These are phyloP conservation scores for Zootermopsis nevadensis DNA, from an alignment of 2,888 invertebrate genomes.

Conservation along the genomic window DNA sequence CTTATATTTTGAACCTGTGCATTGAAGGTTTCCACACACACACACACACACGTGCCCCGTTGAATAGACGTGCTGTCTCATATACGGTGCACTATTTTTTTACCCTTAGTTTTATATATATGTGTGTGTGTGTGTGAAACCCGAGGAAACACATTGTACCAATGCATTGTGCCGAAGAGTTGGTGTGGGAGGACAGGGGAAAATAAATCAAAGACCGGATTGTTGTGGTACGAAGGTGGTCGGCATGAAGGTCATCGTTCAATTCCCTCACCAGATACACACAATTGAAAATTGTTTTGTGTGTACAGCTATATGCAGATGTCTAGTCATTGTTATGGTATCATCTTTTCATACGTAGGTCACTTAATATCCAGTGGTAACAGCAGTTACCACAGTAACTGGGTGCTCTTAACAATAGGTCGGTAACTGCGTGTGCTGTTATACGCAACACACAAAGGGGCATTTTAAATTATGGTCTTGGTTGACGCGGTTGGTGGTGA, in stretches of 20 bases:
- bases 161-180: not conserved
- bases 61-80: slow-evolving; percentile 3
- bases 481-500: not conserved
- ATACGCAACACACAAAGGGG: not conserved
- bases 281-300: slow-evolving; percentile 36
- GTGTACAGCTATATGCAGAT: slow-evolving; percentile 14
- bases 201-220: slow-evolving; percentile 38
- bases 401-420: slow-evolving; percentile 9
- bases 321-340: slow-evolving; percentile 31
- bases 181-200: not conserved
- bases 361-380: slow-evolving; percentile 9
- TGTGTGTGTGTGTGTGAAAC: slow-evolving; percentile 23
- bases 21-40: slow-evolving; percentile 46
- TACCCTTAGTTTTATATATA: not conserved
- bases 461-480: slow-evolving; percentile 1
- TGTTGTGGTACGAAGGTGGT: slow-evolving; percentile 33
- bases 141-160: slow-evolving; percentile 44
- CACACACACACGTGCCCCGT: slow-evolving; percentile 21
- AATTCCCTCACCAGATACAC: slow-evolving; percentile 21
- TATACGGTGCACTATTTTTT: slow-evolving; percentile 32
- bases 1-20: slow-evolving; percentile 48
- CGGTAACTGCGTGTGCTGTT: not conserved
- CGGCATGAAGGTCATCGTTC: slow-evolving; percentile 26
- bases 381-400: not conserved
- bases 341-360: slow-evolving; percentile 30